phyloP scores from a whole-genome alignment of 2,113 vertebrate species.

The Phodopus roborovskii region DNA sequence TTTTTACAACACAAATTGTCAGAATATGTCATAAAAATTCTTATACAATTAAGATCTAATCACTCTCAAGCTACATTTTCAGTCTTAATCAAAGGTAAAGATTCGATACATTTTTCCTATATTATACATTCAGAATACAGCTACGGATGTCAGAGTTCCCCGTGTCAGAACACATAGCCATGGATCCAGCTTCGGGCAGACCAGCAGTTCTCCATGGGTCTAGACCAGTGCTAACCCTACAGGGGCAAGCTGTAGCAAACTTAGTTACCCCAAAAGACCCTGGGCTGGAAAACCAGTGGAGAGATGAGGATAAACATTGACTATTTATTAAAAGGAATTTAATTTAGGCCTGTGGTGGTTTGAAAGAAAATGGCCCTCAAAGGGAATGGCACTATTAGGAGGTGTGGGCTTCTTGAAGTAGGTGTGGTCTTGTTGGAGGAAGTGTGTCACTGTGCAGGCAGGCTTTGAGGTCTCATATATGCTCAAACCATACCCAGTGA shows the following conservation, averaged over 20 bases:
- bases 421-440: no score
- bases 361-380: no score
- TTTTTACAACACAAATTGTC: conserved; percentile 6
- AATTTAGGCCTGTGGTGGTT: background rate
- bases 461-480: no score
- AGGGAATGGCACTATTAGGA: no score
- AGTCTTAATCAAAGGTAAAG: background rate
- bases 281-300: background rate
- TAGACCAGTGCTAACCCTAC: background rate
- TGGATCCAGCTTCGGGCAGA: background rate
- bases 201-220: background rate
- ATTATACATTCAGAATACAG: background rate
- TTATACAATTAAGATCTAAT: background rate
- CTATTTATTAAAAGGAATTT: conserved; percentile 27
- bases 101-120: background rate
- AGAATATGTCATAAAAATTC: background rate
- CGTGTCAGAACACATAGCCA: background rate
- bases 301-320: conserved; percentile 14
- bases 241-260: background rate
- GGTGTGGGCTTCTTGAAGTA: no score
- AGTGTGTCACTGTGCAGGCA: no score
- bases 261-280: background rate
- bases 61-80: background rate
- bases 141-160: background rate
- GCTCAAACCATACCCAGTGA: background rate